Conservation (phyloP, 2,797 vertebrate species). For the Myripristis murdjan region DNA sequence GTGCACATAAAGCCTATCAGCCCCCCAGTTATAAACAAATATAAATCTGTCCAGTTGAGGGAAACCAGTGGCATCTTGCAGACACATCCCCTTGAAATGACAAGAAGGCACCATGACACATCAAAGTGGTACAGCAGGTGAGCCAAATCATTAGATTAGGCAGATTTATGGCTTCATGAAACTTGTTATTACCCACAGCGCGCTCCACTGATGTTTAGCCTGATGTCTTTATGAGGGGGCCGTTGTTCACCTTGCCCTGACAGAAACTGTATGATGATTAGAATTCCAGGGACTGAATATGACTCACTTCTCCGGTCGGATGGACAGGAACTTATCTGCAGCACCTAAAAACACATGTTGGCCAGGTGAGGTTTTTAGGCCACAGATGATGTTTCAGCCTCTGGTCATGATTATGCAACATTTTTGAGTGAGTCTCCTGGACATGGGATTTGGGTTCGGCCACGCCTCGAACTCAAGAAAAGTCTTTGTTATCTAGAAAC, state of each 20-base stretch:
- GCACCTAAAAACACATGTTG: constrained; percentile 47
- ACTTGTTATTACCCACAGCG: constrained; percentile 82
- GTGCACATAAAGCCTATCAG: constrained; percentile 47
- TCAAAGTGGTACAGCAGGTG: constrained; percentile 82
- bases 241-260: constrained; percentile 80
- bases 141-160: constrained; percentile 85
- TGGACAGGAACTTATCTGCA: constrained; percentile 30
- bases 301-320: constrained; percentile 62
- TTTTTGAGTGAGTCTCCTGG: not conserved
- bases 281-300: constrained; percentile 68
- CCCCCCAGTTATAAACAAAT: constrained; percentile 54
- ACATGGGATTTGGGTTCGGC: not conserved
- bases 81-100: constrained; percentile 83
- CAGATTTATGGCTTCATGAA: constrained; percentile 87
- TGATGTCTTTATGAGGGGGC: constrained; percentile 85
- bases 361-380: constrained; percentile 7
- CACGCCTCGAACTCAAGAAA: constrained; percentile 21
- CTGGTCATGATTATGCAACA: not conserved
- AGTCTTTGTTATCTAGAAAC: constrained; percentile 11
- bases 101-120: constrained; percentile 80
- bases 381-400: not conserved
- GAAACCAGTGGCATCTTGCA: constrained; percentile 66
- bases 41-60: constrained; percentile 75
- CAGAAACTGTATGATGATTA: constrained; percentile 71
- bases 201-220: constrained; percentile 80